Conservation (phyloP, 2,797 vertebrate genomes). For the Poecilia gillii region DNA sequence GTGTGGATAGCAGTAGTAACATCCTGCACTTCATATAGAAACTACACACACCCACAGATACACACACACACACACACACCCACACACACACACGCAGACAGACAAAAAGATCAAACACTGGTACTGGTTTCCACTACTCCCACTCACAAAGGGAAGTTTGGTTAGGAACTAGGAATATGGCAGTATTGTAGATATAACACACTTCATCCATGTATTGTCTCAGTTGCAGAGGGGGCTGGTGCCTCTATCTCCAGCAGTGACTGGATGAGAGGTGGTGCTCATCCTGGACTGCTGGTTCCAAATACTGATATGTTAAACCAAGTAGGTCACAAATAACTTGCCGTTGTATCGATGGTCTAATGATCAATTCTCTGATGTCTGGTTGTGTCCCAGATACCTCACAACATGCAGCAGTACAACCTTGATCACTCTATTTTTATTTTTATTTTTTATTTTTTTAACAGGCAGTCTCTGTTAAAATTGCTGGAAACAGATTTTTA, state of each 20-base stretch:
- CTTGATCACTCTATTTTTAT: neutral
- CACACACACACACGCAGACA: neutral
- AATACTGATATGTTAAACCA: neutral
- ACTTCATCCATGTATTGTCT: slow-evolving; percentile 4
- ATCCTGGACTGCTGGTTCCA: neutral
- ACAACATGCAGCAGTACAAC: neutral
- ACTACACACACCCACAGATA: slow-evolving; percentile 43
- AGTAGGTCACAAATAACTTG: neutral
- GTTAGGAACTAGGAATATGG: slow-evolving; percentile 9
- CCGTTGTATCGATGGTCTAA: neutral
- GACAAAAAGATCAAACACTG: slow-evolving; percentile 43
- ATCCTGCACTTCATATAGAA: slow-evolving; percentile 73
- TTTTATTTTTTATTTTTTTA: neutral
- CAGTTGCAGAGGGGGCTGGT: neutral
- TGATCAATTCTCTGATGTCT: neutral
- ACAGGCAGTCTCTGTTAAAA: neutral
- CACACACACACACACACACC: neutral
- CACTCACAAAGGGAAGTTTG: slow-evolving; percentile 36
- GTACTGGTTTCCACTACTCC: slow-evolving; percentile 9
- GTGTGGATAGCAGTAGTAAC: slow-evolving; percentile 60
- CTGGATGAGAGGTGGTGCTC: neutral
- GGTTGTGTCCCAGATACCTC: neutral
- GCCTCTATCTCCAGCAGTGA: neutral
- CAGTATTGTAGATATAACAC: neutral
- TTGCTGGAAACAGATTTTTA: neutral